A percentile compares a stretch with the other conserved stretches of the same genome.
Conservation (phyloP, 2,888 invertebrate genomes). For the Drosophila tanythrix region DNA sequence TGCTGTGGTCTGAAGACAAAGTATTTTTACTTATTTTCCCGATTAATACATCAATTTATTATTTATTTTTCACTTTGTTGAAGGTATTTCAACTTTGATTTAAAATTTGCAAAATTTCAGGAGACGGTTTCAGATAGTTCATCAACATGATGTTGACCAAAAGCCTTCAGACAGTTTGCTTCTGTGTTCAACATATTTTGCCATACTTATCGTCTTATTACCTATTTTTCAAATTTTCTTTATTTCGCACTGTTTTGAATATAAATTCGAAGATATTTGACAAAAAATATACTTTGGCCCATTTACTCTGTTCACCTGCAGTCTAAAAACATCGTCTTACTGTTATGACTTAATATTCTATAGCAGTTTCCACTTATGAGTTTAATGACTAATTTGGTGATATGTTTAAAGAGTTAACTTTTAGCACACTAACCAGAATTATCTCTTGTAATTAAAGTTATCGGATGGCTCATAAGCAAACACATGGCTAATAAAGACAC, state of each 20-base stretch:
- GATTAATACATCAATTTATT: neutral
- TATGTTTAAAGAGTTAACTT: conserved; percentile 4
- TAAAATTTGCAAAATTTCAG: neutral
- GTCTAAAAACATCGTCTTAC: neutral
- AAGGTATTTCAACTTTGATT: neutral
- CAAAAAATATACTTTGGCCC: accelerated
- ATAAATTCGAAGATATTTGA: neutral
- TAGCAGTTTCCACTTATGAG: neutral
- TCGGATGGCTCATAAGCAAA: conserved; percentile 31
- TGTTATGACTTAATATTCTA: neutral
- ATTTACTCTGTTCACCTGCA: neutral
- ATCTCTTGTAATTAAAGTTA: conserved; percentile 25
- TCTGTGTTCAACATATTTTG: neutral
- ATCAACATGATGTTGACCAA: neutral
- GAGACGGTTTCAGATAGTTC: neutral
- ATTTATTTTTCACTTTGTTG: neutral
- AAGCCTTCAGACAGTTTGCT: accelerated
- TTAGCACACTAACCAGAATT: conserved; percentile 3
- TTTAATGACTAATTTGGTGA: neutral
- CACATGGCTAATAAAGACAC: conserved; percentile 22
- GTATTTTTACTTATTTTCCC: neutral
- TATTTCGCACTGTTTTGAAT: neutral
- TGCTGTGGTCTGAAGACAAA: neutral
- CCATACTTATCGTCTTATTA: neutral
- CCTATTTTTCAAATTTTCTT: neutral